These are phyloP conservation scores for Tursiops truncatus DNA, from an alignment of 2,113 vertebrate genomes.

Conservation along the genomic window DNA sequence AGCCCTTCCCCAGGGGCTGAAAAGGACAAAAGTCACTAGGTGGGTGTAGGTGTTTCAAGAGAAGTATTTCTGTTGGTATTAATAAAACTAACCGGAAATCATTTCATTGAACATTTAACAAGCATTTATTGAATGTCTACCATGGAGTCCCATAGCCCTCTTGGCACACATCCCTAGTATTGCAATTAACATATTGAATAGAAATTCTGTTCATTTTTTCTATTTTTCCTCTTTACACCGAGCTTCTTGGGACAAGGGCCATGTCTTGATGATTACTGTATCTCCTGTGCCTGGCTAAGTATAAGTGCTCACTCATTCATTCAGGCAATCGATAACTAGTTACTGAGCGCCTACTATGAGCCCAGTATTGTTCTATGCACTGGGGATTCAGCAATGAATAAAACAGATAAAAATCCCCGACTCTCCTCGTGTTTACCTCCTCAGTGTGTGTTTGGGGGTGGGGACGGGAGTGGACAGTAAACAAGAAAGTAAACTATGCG, in stretches of 20 bases:
- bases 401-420: neutral
- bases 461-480: neutral
- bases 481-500: neutral
- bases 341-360: neutral
- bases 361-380: neutral
- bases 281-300: neutral
- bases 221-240: neutral
- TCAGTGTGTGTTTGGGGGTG: neutral
- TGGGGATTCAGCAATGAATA: neutral
- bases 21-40: conserved; percentile 39
- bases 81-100: conserved; percentile 2
- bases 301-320: neutral
- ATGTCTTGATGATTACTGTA: neutral
- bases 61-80: conserved; percentile 29
- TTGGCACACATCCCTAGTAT: neutral
- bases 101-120: neutral
- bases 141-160: neutral
- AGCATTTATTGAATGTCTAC: conserved; percentile 3
- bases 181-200: neutral
- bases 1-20: neutral
- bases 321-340: neutral
- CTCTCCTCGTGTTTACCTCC: neutral
- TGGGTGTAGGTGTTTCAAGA: neutral
- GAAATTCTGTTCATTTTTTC: conserved; percentile 36
- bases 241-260: neutral